A percentile compares a stretch with the other conserved stretches of the same genome.
Conservation (phyloP, 53 echinoderm and acorn worm genomes). For the Apostichopus leukothele region DNA sequence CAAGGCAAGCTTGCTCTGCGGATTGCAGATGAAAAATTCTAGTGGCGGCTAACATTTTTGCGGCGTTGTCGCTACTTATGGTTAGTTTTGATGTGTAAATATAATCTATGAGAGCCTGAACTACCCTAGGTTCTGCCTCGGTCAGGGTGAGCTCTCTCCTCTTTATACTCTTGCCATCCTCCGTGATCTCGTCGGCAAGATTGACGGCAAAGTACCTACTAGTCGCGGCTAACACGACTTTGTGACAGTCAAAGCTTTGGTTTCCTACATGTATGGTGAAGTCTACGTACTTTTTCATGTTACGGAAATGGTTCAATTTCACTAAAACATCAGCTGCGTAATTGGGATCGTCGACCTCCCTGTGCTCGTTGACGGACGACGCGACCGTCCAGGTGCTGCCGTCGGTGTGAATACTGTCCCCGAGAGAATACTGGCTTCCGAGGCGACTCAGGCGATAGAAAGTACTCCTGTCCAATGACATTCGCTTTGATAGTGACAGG, state of each 20-base stretch:
- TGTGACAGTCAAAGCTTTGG: constrained; percentile 77
- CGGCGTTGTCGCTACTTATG: constrained; percentile 82
- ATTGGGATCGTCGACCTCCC: constrained; percentile 93
- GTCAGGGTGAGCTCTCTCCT: constrained; percentile 78
- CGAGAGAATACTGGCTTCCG: constrained; percentile 84
- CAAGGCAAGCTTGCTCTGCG: constrained; percentile 93
- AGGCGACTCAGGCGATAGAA: constrained; percentile 90
- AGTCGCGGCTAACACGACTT: constrained; percentile 88
- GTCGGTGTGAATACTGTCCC: constrained; percentile 83
- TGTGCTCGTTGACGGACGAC: constrained; percentile 73
- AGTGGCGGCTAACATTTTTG: constrained; percentile 76
- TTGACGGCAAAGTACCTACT: constrained; percentile 89
- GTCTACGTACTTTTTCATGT: constrained; percentile 79
- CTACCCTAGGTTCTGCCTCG: constrained; percentile 81
- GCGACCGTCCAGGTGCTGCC: constrained; percentile 96
- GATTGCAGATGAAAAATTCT: constrained; percentile 86
- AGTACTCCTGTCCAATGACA: constrained; percentile 66
- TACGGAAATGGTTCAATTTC: constrained; percentile 78
- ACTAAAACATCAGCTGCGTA: constrained; percentile 91
- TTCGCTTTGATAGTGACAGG: constrained; percentile 81
- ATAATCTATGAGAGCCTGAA: constrained; percentile 81
- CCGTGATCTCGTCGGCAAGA: constrained; percentile 78
- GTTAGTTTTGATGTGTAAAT: constrained; percentile 90
- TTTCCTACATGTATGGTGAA: constrained; percentile 78
- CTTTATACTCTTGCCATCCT: constrained; percentile 70